Conservation (phyloP, 2,797 vertebrate genomes). For the Pangasius sanitwongsei region DNA sequence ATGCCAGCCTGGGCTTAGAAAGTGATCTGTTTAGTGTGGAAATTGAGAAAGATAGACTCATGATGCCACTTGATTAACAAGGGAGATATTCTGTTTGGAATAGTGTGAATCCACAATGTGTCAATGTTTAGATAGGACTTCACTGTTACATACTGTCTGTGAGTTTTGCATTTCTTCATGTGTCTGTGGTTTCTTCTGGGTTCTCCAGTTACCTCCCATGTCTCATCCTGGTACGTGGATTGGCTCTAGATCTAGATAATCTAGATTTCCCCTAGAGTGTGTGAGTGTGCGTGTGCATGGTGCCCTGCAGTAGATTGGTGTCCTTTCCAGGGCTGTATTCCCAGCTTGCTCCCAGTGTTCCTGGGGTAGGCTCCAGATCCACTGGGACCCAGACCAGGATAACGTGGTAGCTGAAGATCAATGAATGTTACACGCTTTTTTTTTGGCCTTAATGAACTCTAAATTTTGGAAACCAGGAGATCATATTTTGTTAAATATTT, state of each 20-base stretch:
- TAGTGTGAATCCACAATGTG: slow-evolving; percentile 13
- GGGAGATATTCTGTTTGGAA: slow-evolving; percentile 63
- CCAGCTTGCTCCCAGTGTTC: background rate
- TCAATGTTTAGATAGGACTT: slow-evolving; percentile 15
- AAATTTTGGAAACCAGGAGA: background rate
- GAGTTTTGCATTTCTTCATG: background rate
- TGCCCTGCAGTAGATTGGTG: background rate
- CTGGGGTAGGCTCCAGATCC: background rate
- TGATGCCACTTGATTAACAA: slow-evolving; percentile 66
- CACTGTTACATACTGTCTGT: background rate
- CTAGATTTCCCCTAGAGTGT: background rate
- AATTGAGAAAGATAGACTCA: slow-evolving; percentile 55
- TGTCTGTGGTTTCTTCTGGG: background rate
- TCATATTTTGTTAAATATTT: background rate
- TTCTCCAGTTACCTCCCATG: background rate
- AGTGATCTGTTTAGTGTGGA: slow-evolving; percentile 69
- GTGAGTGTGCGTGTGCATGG: background rate
- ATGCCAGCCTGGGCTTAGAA: slow-evolving; percentile 70
- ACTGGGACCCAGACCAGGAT: background rate
- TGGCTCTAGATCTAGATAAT: background rate
- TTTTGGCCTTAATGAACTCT: background rate
- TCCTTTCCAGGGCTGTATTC: background rate
- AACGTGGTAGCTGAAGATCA: background rate
- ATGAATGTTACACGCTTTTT: background rate
- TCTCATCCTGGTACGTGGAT: background rate